Base-by-base conservation (phyloP, 2,888 invertebrate species). In the Cantharis nigra region DNA sequence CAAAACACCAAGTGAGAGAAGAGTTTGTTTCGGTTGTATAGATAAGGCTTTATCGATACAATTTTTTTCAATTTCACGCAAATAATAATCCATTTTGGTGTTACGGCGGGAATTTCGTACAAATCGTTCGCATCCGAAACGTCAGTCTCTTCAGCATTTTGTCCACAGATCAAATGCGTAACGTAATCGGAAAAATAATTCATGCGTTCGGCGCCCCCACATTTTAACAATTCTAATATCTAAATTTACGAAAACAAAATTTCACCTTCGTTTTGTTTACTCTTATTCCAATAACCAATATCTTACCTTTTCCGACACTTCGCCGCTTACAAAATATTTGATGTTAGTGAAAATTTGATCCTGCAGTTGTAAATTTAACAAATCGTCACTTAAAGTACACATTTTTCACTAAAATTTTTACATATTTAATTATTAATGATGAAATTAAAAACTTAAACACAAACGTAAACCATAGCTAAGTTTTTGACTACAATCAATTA, bases 31-130 rank as follows among this genome's bases (percentile, higher is more conserved):
- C 88, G 89, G 64, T 88, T 88, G 77, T 94, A 94, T 82, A 92
- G 91, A 88, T 96, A 97, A 18, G 95, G 94, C 85, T 93, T 93
- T 4, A 93, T 91, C 82, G 93, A 94, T 63, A 92, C 91, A 81
- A 93, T 87, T 81, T 90, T 91, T 78, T 91, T 91, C 72, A 93
- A 86, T 79, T 91, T 90, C 67, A 89, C 91, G 83, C 92, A 92
- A 82, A 93, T 92, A 64, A 92, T 87, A 78, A 98, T 94, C 98
- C 98, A 98, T 88, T 94, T 92, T 85, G 94, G 93, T 64, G 94
- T 94, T 74, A 98, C 95, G 81, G 97, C 96, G 79, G 97, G 97
- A 75, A 97, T 94, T 89, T 96, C 97, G 89, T 97, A 98, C 14
- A 98, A 91, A 87, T 98, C 98, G 87, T 94, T 94, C 10, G 97